Evolutionary conservation across 1,140 invertebrate genomes (phyloP), one percentile per base, ranked within the genome.

Genomic region (Physella acuta): DNA sequence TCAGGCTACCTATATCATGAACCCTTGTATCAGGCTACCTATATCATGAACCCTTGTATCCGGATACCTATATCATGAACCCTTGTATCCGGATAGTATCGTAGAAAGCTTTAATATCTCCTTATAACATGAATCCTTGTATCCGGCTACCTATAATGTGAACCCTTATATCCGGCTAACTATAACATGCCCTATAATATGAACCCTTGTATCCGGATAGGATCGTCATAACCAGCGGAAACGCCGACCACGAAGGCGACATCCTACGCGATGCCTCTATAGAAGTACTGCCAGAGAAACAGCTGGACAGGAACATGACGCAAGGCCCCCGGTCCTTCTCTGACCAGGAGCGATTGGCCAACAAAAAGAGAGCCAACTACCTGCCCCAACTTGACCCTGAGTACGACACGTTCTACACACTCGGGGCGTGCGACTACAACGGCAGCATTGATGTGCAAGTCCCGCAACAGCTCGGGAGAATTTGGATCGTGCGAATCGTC

Each of bases 231-330:
- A 39, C 3, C 11, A 63, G 30, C 30, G 61, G 61, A 26, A 52
- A 63, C 39, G 51, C 3, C 26, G 61, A 52, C 26, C 61, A 63
- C 34, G 8, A 36, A 17, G 61, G 28, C 3, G 61, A 63, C 37
- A 63, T 51, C 20, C 4, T 63, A 3, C 36, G 49, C 3, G 36
- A 63, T 17, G 24, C 61, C 24, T 34, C 61, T 26, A 2, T 63
- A 8, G 61, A 63, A 52, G 51, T 63, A 14, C 31, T 63, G 14
- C 61, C 61, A 28, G 17, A 30, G 3, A 11, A 51, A 2, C 11
- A 31, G 36, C 37, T 44, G 20, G 39, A 44, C 20, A 20, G 39
- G 8, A 44, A 44, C 20, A 11, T 44, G 39, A 44, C 39, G 20
- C 8, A 20, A 44, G 20, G 20, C 8, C 8, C 39, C 8, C 8